phyloP scores from a whole-genome alignment of 2,113 vertebrate genomes.

The Poicephalus meyeri region DNA sequence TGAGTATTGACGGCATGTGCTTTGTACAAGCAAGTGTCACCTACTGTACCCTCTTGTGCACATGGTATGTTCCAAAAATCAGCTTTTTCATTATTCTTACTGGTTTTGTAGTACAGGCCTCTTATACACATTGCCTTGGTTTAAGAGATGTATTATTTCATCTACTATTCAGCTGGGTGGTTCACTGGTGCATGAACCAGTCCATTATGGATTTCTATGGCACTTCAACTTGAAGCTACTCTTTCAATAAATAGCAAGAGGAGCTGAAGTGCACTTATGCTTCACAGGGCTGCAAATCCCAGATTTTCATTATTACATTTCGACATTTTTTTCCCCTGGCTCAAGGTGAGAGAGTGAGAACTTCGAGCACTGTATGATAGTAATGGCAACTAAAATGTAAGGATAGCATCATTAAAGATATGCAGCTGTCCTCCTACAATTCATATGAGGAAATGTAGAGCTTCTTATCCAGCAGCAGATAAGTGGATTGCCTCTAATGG shows the following conservation, averaged over 20 bases:
- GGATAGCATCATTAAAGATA: not conserved
- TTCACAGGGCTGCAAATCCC: conserved; percentile 11
- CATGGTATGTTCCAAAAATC: not conserved
- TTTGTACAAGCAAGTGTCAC: not conserved
- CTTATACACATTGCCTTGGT: not conserved
- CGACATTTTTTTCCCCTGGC: not conserved
- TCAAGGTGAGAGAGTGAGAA: conserved; percentile 26
- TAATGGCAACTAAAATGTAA: not conserved
- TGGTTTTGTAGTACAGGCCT: not conserved
- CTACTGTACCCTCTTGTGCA: not conserved
- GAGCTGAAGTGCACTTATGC: conserved; percentile 12
- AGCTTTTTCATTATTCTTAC: not conserved
- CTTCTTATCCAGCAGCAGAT: conserved; percentile 3
- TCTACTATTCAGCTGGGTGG: not conserved
- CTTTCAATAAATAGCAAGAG: conserved; percentile 47
- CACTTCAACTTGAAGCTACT: conserved; percentile 20
- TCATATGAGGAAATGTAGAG: not conserved
- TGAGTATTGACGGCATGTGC: not conserved
- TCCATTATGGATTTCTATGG: conserved; percentile 26
- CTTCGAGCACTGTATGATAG: not conserved
- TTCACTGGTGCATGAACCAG: not conserved
- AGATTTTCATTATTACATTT: conserved; percentile 32
- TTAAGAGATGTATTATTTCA: conserved; percentile 14
- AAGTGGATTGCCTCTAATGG: conserved; percentile 28
- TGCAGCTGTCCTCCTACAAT: not conserved